phyloP scores from a whole-genome alignment of 2,113 vertebrate genomes.

The Oncorhynchus mykiss region DNA sequence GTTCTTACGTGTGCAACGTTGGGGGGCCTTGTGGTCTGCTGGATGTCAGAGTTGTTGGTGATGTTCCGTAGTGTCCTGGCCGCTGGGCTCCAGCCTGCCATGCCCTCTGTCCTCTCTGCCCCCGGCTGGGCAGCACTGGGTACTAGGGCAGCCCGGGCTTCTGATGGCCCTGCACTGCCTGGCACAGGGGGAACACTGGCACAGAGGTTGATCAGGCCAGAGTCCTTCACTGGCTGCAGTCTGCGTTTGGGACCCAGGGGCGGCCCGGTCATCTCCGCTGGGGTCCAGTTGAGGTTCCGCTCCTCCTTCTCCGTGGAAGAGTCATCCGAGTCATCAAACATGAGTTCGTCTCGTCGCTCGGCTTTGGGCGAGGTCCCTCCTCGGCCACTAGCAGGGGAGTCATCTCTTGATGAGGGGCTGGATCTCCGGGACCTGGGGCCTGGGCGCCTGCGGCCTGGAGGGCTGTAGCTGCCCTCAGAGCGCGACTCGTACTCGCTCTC shows the following conservation, averaged over 20 bases:
- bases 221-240: conserved; percentile 81
- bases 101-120: conserved; percentile 77
- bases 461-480: conserved; percentile 85
- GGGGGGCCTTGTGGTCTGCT: conserved; percentile 82
- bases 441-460: conserved; percentile 45
- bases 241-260: conserved; percentile 66
- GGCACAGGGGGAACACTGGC: conserved; percentile 89
- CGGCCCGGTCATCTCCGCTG: conserved; percentile 79
- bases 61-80: conserved; percentile 90
- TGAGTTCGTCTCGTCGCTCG: conserved; percentile 74
- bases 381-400: conserved; percentile 75
- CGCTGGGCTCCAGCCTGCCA: conserved; percentile 83
- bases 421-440: conserved; percentile 60
- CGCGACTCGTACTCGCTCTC: conserved; percentile 83
- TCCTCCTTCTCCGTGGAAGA: conserved; percentile 92
- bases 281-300: conserved; percentile 95
- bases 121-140: conserved; percentile 31
- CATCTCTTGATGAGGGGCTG: conserved; percentile 84
- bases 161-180: conserved; percentile 76
- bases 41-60: conserved; percentile 91
- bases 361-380: conserved; percentile 69
- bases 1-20: conserved; percentile 88
- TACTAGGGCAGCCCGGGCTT: conserved; percentile 67
- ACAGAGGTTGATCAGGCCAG: conserved; percentile 92
- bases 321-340: conserved; percentile 97